Evolutionary conservation across 2,888 invertebrate species (phyloP), one percentile per base, ranked within the genome.

Genomic region (Pyrrhosoma nymphula): DNA sequence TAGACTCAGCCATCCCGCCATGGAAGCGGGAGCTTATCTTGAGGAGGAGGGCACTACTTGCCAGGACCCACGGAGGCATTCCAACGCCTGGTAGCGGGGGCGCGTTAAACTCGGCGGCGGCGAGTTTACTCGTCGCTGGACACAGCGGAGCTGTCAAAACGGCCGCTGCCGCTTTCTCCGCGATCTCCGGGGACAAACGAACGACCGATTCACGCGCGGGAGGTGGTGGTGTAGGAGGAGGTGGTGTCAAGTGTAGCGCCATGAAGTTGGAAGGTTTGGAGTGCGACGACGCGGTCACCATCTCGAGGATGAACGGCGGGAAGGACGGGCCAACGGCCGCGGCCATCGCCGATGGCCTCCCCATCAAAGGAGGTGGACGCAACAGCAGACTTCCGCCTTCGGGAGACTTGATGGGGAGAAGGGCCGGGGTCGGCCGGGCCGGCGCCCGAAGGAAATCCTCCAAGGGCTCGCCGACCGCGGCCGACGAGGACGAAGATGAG

Each of bases 21-120:
- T 98, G 98, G 98, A 98, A 98, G 97, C 98, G 98, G 96, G 98
- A 98, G 97, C 97, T 98, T 97, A 98, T 98, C 97, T 98, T 98
- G 97, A 97, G 98, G 95, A 98, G 98, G 95, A 97, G 98, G 96
- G 97, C 97, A 75, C 47, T 93, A 16, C 75, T 93, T 47, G 93
- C 93, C 16, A 63, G 93, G 69, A 93, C 93, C 39, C 93, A 93
- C 60, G 95, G 90, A 89, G 95, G 88, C 30, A 88, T 88, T 82
- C 88, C 95, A 18, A 88, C 95, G 56, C 88, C 95, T 95, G 95
- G 89, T 88, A 88, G 63, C 39, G 89, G 89, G n/a, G 90, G 89
- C 55, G 95, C 95, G 95, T 95, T 88, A 95, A 95, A 91, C 95
- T 95, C 95, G 95, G 95, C 95, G 95, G 95, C 88, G 56, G 95